Evolutionary conservation across 2,888 invertebrate genomes (phyloP), one percentile per base, ranked within the genome.

Genomic region (Salpingus planirostris): DNA sequence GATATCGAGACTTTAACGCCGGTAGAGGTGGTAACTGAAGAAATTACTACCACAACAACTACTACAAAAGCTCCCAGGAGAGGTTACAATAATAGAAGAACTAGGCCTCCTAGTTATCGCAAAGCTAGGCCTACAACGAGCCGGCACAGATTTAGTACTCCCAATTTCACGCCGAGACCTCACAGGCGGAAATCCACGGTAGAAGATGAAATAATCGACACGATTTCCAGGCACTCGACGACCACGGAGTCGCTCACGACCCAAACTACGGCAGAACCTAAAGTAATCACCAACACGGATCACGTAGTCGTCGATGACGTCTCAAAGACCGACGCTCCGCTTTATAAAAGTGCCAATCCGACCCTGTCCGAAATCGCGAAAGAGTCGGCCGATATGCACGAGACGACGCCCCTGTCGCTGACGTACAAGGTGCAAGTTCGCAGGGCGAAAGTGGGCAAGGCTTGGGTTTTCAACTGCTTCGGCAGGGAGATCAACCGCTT

Each of bases 401-500:
- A 52, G 2, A 64, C 65, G 2, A 63, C 64, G 2, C 62, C 64
- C 1, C 36, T 62, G 8, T 50, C 59, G 2, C 50, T 44, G 38
- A 37, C 38, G 25, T 43, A 43, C 24, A 43, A 47, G 24, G 22
- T 71, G 65, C 50, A 66, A 62, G 36, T 71, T 22, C 46, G 44
- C 12, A 46, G 42, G 25, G 38, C 37, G 31, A 42, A 41, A 26
- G 24, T 37, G 6, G 31, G 41, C 18, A 50, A 50, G 24, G 43
- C 50, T 2, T 58, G 53, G 21, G 62, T 66, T 13, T 75, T 74
- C 53, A 71, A 70, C 40, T 75, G 75, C 46, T 61, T 70, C 27
- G 68, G 69, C 15, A 70, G 66, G 44, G 61, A 67, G 36, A 59
- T 72, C 48, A 67, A 73, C 44, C 64, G 64, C 36, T 75, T 73